Conservation (phyloP, 2,797 vertebrate genomes). For the Cossypha caffra region DNA sequence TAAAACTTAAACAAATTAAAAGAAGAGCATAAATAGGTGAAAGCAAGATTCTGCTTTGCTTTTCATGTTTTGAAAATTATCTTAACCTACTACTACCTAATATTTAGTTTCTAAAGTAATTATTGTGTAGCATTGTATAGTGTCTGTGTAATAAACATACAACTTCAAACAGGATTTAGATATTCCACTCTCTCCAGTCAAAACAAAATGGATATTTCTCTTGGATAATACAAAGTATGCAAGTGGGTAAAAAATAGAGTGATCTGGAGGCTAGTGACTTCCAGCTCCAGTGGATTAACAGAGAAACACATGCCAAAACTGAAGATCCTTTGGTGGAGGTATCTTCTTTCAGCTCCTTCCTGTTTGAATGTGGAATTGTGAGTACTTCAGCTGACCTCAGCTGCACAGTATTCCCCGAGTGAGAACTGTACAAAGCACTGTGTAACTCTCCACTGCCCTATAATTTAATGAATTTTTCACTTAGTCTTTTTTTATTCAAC, state of each 20-base stretch:
- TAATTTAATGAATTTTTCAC: not conserved
- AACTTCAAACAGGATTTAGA: not conserved
- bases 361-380: not conserved
- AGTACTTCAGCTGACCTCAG: not conserved
- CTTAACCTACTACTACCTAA: not conserved
- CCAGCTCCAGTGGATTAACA: not conserved
- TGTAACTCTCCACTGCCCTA: accelerated
- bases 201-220: not conserved
- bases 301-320: not conserved
- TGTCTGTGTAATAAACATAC: not conserved
- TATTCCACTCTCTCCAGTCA: not conserved
- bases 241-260: not conserved
- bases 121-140: not conserved
- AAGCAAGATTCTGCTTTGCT: not conserved
- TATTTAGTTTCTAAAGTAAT: not conserved
- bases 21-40: not conserved
- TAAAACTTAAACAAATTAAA: not conserved
- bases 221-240: not conserved
- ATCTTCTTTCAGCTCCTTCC: not conserved
- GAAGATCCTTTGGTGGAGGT: not conserved
- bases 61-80: not conserved
- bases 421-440: not conserved
- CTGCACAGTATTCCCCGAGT: not conserved
- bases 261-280: not conserved
- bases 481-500: not conserved